phyloP scores from a whole-genome alignment of 2,888 invertebrate species.

The Drosophila nr. perissopoda region DNA sequence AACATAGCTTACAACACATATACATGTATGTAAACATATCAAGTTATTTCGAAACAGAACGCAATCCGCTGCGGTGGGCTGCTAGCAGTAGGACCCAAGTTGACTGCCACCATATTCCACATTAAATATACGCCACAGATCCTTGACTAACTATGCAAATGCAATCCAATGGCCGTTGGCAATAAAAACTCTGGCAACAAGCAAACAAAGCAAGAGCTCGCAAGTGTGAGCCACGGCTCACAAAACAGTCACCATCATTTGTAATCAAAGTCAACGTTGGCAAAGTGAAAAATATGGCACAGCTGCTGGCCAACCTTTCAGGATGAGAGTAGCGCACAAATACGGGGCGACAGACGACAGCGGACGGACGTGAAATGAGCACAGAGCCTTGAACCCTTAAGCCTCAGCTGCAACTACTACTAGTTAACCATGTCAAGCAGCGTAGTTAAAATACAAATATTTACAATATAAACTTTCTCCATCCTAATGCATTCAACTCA shows the following conservation, averaged over 20 bases:
- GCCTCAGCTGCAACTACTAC: constrained; percentile 39
- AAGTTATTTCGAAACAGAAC: constrained; percentile 42
- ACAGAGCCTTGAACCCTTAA: constrained; percentile 63
- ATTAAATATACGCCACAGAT: constrained; percentile 49
- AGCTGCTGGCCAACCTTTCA: constrained; percentile 53
- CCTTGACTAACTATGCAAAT: constrained; percentile 68
- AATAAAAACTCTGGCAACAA: constrained; percentile 46
- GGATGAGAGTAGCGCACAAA: constrained; percentile 24
- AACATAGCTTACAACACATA: constrained; percentile 1
- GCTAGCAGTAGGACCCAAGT: constrained; percentile 22
- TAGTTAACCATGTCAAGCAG: constrained; percentile 59
- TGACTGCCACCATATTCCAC: constrained; percentile 30
- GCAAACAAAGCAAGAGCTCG: constrained; percentile 30
- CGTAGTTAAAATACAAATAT: constrained; percentile 46
- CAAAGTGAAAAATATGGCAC: constrained; percentile 51
- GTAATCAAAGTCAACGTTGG: constrained; percentile 69
- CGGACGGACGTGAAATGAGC: constrained; percentile 46
- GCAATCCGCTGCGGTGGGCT: constrained; percentile 38
- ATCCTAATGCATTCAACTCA: constrained; percentile 37
- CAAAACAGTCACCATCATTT: constrained; percentile 63
- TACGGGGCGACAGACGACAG: constrained; percentile 20
- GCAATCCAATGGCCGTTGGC: constrained; percentile 59
- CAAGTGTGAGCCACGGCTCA: constrained; percentile 28
- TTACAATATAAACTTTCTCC: constrained; percentile 25
- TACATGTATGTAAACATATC: constrained; percentile 1